Conservation (phyloP, 1,140 invertebrate species). For the Maconellicoccus hirsutus region DNA sequence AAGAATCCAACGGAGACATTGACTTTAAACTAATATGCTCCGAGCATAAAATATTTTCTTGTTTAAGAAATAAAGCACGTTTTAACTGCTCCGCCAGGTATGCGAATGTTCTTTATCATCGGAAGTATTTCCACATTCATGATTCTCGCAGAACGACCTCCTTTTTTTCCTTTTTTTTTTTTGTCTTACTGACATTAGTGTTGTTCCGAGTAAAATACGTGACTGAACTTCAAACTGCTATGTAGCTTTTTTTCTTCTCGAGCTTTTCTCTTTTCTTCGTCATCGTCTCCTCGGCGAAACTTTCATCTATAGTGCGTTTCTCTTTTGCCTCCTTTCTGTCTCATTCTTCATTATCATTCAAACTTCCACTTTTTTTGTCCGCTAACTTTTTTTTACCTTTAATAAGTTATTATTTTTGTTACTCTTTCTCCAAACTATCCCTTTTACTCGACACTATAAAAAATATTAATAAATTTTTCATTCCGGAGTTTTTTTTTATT, state of each 20-base stretch:
- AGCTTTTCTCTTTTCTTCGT: too few species aligned
- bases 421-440: not conserved
- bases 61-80: conserved; percentile 5
- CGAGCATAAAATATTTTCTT: not conserved
- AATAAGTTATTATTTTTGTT: conserved; percentile 6
- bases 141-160: conserved; percentile 7
- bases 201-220: not conserved
- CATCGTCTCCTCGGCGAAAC: not conserved
- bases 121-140: conserved; percentile 8
- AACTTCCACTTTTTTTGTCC: not conserved
- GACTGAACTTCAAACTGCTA: conserved; percentile 7
- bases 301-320: not conserved
- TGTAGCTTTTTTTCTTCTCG: not conserved
- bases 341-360: not conserved
- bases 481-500: not conserved
- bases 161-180: not conserved
- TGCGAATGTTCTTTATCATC: conserved; percentile 2
- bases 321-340: not conserved
- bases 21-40: not conserved
- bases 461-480: not conserved
- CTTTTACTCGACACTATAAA: not conserved
- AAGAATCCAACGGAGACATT: too few species aligned
- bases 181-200: conserved; percentile 6
- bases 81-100: conserved; percentile 7
- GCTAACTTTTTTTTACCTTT: not conserved